Evolutionary conservation across 2,797 vertebrate genomes (phyloP).

Genomic region (Sebastes vulpes): DNA sequence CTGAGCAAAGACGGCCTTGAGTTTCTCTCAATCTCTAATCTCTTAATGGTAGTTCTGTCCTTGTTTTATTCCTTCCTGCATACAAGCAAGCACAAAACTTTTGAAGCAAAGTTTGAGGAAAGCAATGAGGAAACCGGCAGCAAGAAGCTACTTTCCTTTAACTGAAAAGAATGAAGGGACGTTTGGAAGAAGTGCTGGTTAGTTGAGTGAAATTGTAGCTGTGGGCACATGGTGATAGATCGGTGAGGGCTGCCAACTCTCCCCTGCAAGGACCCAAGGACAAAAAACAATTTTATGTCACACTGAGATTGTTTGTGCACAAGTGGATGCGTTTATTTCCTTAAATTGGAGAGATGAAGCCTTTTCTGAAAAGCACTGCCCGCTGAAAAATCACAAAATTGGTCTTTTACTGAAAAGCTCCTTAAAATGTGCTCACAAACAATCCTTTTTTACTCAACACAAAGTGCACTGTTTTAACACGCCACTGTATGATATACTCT

Average conservation of each 20-base stretch:
- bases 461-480: constrained; percentile 6
- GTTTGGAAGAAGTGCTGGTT: constrained; percentile 20
- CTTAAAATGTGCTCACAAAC: constrained; percentile 8
- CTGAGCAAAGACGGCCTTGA: constrained; percentile 19
- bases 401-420: not conserved
- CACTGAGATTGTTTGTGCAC: not conserved
- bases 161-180: constrained; percentile 24
- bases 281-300: constrained; percentile 29
- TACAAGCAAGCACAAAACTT: constrained; percentile 19
- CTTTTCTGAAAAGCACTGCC: not conserved
- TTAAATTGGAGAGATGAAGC: constrained; percentile 23
- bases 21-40: constrained; percentile 23
- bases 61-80: constrained; percentile 28
- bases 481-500: not conserved
- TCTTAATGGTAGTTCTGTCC: constrained; percentile 26
- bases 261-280: constrained; percentile 18
- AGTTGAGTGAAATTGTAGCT: constrained; percentile 63
- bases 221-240: constrained; percentile 59
- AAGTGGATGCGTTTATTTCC: constrained; percentile 23
- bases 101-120: constrained; percentile 27
- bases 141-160: constrained; percentile 18
- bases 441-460: not conserved
- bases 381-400: constrained; percentile 5
- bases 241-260: constrained; percentile 34
- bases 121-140: not conserved